phyloP scores from a whole-genome alignment of 2,113 vertebrate species.

The Clarias gariepinus region DNA sequence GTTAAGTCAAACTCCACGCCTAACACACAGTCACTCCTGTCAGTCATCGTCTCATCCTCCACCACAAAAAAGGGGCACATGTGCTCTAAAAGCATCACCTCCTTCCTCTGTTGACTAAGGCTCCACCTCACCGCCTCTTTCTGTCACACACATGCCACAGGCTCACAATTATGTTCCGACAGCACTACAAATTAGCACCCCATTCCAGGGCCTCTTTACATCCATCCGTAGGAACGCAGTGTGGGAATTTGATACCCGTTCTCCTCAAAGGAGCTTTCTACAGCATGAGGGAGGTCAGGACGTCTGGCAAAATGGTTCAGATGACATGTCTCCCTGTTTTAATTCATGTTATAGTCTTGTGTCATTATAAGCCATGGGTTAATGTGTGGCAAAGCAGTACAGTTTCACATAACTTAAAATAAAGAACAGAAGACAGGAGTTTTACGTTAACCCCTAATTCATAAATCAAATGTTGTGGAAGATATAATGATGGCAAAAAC shows the following conservation, averaged over 20 bases:
- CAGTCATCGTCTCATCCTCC: slow-evolving; percentile 66
- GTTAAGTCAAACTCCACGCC: neutral
- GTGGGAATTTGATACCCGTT: slow-evolving; percentile 62
- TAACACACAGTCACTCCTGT: slow-evolving; percentile 50
- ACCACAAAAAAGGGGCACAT: slow-evolving; percentile 35
- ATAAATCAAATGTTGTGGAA: neutral
- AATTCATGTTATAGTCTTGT: neutral
- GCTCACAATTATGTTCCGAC: slow-evolving; percentile 51
- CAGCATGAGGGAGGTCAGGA: slow-evolving; percentile 4
- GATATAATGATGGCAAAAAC: neutral
- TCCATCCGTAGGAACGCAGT: slow-evolving; percentile 58
- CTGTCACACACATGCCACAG: slow-evolving; percentile 32
- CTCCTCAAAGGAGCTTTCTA: slow-evolving; percentile 36
- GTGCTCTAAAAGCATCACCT: slow-evolving; percentile 21
- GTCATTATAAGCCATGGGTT: neutral
- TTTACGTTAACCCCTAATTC: neutral
- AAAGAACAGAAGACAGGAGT: neutral
- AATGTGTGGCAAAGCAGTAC: neutral
- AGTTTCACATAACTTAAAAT: neutral
- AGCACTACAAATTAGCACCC: slow-evolving; percentile 61
- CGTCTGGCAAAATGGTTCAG: slow-evolving; percentile 27
- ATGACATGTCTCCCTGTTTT: slow-evolving; percentile 32
- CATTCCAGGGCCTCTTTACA: slow-evolving; percentile 47
- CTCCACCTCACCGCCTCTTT: slow-evolving; percentile 58
- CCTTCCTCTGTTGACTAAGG: slow-evolving; percentile 43